Percentiles rank a stretch among this genome's conserved stretches.
Conservation (phyloP, 2,113 vertebrate species). For the Danio rerio region DNA sequence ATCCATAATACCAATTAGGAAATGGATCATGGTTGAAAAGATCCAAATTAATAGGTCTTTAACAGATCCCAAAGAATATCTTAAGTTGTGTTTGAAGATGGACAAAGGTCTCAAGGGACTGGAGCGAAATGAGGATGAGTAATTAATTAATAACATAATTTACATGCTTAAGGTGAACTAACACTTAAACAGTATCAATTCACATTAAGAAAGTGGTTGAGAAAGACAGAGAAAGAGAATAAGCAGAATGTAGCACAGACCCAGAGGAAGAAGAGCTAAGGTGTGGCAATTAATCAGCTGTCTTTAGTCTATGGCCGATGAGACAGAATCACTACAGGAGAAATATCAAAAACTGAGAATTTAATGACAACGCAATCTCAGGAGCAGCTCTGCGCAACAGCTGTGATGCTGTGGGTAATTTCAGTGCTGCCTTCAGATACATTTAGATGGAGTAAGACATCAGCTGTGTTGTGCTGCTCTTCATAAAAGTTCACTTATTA, state of each 20-base stretch:
- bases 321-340: constrained; percentile 32
- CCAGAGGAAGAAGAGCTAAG: not conserved
- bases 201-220: not conserved
- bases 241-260: not conserved
- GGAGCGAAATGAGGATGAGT: no score
- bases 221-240: not conserved
- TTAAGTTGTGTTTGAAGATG: no score
- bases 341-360: constrained; percentile 18
- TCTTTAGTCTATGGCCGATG: not conserved
- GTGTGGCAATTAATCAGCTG: constrained; percentile 42
- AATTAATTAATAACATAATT: no score
- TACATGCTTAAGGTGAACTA: no score
- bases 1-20: no score
- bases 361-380: constrained; percentile 19
- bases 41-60: no score
- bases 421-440: constrained; percentile 6
- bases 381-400: constrained; percentile 9
- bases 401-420: constrained; percentile 24
- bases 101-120: no score
- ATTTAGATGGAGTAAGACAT: constrained; percentile 15
- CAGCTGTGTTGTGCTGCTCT: not conserved
- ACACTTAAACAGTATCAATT: no score
- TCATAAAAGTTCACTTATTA: not conserved
- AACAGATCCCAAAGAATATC: no score
- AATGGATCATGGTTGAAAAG: no score